phyloP scores from a whole-genome alignment of 2,113 vertebrate species.

The Baryphthengus martii region DNA sequence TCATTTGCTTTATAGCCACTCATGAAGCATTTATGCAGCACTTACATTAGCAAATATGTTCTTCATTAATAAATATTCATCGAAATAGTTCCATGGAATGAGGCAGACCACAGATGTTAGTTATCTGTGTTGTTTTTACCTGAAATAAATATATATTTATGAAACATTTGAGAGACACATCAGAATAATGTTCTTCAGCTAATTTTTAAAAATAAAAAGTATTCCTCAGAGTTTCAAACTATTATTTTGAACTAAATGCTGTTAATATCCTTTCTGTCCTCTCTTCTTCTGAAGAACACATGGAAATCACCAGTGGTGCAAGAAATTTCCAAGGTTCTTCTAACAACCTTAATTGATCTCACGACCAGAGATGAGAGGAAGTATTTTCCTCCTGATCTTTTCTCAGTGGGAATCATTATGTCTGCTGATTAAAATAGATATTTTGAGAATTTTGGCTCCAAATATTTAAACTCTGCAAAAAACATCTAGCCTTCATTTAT shows the following conservation, averaged over 20 bases:
- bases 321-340: neutral
- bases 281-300: neutral
- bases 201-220: neutral
- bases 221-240: neutral
- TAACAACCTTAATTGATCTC: neutral
- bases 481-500: neutral
- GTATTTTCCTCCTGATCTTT: neutral
- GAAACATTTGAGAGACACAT: neutral
- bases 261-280: neutral
- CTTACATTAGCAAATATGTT: neutral
- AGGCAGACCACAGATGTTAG: neutral
- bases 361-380: neutral
- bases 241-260: neutral
- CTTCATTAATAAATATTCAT: neutral
- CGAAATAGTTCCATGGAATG: neutral
- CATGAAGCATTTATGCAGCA: neutral
- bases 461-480: neutral
- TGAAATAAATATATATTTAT: neutral
- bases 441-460: neutral
- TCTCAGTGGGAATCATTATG: neutral
- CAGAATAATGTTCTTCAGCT: neutral
- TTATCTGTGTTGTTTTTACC: neutral
- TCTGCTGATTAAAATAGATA: neutral
- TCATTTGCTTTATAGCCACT: neutral
- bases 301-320: neutral